Evolutionary conservation across 1,140 invertebrate species (phyloP).

Genomic region (Hydropsyche tenuis): DNA sequence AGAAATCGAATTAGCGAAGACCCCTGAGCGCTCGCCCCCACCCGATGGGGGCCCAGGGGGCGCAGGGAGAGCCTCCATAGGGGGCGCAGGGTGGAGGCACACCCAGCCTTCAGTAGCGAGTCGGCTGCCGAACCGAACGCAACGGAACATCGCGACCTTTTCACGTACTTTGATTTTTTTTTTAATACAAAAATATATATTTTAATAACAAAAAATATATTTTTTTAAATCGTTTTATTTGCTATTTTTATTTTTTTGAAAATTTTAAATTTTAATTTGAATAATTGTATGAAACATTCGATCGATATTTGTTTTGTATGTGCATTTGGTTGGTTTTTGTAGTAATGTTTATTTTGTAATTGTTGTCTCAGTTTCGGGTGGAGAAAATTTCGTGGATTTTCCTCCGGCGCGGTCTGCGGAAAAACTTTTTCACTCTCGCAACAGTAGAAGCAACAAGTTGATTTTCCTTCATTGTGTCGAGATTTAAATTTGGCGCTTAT

Average conservation of each 20-base stretch:
- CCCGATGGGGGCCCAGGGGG: neutral
- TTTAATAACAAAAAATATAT: too few relatives aligned
- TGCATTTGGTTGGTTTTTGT: neutral
- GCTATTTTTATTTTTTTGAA: too few relatives aligned
- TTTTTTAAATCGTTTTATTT: too few relatives aligned
- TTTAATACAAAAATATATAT: neutral
- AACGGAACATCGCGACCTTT: neutral
- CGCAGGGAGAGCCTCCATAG: neutral
- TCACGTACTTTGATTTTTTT: neutral
- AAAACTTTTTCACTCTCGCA: slow-evolving; percentile 5
- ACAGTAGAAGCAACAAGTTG: slow-evolving; percentile 21
- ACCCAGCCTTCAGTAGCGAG: slow-evolving; percentile 45
- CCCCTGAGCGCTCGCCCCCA: neutral
- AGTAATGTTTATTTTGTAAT: neutral
- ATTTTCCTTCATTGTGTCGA: slow-evolving; percentile 5
- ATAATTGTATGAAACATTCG: too few relatives aligned
- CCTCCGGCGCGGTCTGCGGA: neutral
- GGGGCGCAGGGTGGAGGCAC: slow-evolving; percentile 9
- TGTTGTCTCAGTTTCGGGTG: neutral
- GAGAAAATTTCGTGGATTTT: neutral
- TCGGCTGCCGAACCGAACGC: slow-evolving; percentile 34
- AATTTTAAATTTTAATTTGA: too few relatives aligned
- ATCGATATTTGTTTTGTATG: too few relatives aligned
- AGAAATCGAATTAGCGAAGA: neutral
- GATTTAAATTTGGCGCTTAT: too few relatives aligned